Evolutionary conservation across 2,797 vertebrate genomes (phyloP), one percentile per base, ranked within the genome.

Genomic region (Platalea minor): DNA sequence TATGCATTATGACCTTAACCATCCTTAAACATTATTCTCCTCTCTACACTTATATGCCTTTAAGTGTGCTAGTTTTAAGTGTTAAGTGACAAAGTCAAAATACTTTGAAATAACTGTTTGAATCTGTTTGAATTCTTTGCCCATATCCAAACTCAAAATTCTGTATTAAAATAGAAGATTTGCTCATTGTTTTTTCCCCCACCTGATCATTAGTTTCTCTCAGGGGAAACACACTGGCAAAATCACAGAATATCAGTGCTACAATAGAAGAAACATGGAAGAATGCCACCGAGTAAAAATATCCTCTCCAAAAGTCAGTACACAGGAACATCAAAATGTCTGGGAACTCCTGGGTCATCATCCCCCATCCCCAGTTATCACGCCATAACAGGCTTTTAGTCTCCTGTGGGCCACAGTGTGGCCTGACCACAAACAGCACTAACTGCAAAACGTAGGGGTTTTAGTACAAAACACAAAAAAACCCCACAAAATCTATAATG

Each of bases 261-360:
- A 91, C 88, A 88, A 79, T 53, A 86, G 77, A 94, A 90, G 67
- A 94, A 95, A 85, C 23, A 59, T 91, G 94, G 94, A 95, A 90
- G 65, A 91, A 85, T 45, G 76, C 80, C 94, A 91, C 46, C 2
- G 1, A 57, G 59, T 95, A 84, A 94, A 97, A 96, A 95, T 93
- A 93, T 56, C 77, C 29, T 87, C 43, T 57, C 54, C 0, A 4
- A 72, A 85, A 95, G 51, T 73, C 54, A 90, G 83, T 80, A 59
- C 6, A 10, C 29, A 77, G 93, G 19, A 89, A 70, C 35, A 85
- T 33, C 79, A 93, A 87, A 78, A 61, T 31, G 25, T 50, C 65
- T 91, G 83, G 73, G 65, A 90, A 61, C 50, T 81, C 70, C 73
- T 76, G 61, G 57, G 39, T 78, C 43, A 69, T 73, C 81, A 83